A percentile compares a stretch with the other conserved stretches of the same genome.
phyloP scores from a whole-genome alignment of 2,888 invertebrate species.

The Hirtodrosophila duncani region DNA sequence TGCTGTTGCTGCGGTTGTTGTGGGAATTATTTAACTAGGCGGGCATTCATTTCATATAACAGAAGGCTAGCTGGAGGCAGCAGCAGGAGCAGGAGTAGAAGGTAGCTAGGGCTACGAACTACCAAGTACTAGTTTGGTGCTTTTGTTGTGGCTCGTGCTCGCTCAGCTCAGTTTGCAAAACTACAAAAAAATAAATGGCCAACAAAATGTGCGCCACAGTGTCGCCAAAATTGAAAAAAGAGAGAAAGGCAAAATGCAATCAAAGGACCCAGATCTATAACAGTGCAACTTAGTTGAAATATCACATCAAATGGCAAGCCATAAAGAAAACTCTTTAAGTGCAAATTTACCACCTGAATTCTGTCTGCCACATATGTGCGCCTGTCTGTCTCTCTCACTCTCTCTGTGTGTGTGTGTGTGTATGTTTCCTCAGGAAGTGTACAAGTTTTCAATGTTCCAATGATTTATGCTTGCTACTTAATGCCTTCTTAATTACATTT shows the following conservation, averaged over 20 bases:
- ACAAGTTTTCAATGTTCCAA: conserved; percentile 40
- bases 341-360: too few species aligned
- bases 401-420: too few species aligned
- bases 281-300: conserved; percentile 27
- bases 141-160: conserved; percentile 37
- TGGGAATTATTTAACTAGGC: conserved; percentile 61
- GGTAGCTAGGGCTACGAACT: background rate
- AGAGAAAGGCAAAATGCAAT: too few species aligned
- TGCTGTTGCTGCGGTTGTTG: conserved; percentile 39
- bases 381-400: too few species aligned
- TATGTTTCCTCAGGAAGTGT: too few species aligned
- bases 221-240: conserved; percentile 44
- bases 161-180: conserved; percentile 22
- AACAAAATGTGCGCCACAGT: conserved; percentile 49
- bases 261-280: conserved; percentile 57
- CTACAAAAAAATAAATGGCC: conserved; percentile 44
- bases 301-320: too few species aligned
- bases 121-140: conserved; percentile 17
- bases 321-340: too few species aligned
- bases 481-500: conserved; percentile 73
- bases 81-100: background rate
- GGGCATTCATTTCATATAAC: conserved; percentile 41
- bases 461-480: conserved; percentile 69
- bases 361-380: too few species aligned
- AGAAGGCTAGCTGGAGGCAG: conserved; percentile 1